These are phyloP conservation scores for Sterrhoptilus dennistouni DNA, from an alignment of 2,113 vertebrate genomes.

Conservation along the genomic window DNA sequence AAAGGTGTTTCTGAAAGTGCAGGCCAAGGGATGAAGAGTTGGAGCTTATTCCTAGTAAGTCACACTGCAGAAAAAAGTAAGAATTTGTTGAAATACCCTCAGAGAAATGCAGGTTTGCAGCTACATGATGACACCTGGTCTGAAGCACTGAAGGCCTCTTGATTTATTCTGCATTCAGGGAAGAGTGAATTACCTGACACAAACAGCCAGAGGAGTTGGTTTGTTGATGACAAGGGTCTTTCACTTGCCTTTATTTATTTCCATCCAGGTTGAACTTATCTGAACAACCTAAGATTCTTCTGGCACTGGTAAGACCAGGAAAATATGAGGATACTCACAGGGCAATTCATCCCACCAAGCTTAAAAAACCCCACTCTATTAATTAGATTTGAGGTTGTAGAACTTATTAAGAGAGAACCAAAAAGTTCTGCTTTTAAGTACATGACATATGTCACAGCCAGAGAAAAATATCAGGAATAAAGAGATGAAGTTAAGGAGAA, in stretches of 20 bases:
- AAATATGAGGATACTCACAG: not conserved
- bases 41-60: not conserved
- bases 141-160: not conserved
- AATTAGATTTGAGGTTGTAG: not conserved
- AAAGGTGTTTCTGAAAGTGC: not conserved
- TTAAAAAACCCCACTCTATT: not conserved
- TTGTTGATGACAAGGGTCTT: not conserved
- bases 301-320: not conserved
- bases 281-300: not conserved
- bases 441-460: not conserved
- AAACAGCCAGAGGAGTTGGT: not conserved
- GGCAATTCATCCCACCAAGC: not conserved
- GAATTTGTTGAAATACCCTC: not conserved
- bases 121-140: not conserved
- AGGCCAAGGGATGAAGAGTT: not conserved
- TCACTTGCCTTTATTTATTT: not conserved
- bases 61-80: not conserved
- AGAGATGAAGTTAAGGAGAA: not conserved
- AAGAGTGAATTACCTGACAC: not conserved
- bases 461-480: not conserved
- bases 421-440: not conserved
- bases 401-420: not conserved
- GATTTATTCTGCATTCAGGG: not conserved
- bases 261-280: not conserved
- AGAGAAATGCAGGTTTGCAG: not conserved